Conservation (phyloP, 1,140 invertebrate species). For the Atta colombica region DNA sequence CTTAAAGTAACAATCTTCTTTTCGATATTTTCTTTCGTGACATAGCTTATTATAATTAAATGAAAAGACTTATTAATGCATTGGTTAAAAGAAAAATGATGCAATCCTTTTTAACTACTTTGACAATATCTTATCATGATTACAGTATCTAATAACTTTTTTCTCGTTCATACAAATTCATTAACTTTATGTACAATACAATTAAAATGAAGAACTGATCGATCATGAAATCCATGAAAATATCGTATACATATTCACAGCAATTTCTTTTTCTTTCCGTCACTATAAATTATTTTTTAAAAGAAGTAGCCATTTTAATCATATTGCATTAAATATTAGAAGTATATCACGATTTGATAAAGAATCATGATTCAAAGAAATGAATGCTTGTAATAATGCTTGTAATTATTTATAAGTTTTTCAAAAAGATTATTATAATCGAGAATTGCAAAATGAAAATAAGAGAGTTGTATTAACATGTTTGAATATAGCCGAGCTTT, state of each 20-base stretch:
- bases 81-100: not conserved
- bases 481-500: not conserved
- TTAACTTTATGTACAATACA: not conserved
- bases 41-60: not conserved
- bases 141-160: not conserved
- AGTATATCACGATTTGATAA: not conserved
- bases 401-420: not conserved
- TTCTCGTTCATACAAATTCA: not conserved
- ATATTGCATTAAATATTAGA: not conserved
- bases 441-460: not conserved
- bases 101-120: not conserved
- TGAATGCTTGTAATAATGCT: not conserved
- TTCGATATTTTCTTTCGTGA: not conserved
- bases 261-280: not conserved
- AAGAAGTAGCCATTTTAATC: not conserved
- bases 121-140: not conserved
- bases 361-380: not conserved
- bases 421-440: not conserved
- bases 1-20: not conserved
- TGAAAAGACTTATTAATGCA: not conserved
- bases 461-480: not conserved
- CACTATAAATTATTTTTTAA: not conserved
- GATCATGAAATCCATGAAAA: conserved; percentile 10
- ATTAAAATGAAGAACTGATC: not conserved
- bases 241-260: not conserved